Evolutionary conservation across 1,140 invertebrate species (phyloP).

Genomic region (Agrilus planipennis): DNA sequence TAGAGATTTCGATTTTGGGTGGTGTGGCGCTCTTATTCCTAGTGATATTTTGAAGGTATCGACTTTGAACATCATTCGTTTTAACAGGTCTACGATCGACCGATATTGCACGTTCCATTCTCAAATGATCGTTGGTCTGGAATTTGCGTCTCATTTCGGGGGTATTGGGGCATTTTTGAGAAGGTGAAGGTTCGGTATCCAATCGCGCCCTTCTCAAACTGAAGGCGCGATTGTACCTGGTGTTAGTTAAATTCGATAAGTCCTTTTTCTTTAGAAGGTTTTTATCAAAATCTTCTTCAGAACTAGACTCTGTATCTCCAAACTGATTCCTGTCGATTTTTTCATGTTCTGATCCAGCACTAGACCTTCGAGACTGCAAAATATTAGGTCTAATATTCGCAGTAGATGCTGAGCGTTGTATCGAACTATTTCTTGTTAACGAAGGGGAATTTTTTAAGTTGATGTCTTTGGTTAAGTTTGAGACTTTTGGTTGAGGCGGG

Average conservation of each 20-base stretch:
- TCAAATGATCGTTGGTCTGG: constrained; percentile 16
- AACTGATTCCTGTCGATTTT: constrained; percentile 29
- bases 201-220: constrained; percentile 27
- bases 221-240: constrained; percentile 42
- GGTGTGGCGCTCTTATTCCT: constrained; percentile 16
- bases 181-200: constrained; percentile 22
- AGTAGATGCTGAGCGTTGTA: constrained; percentile 29
- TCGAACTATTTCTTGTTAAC: constrained; percentile 20
- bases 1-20: constrained; percentile 12
- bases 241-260: constrained; percentile 35
- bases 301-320: constrained; percentile 32
- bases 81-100: constrained; percentile 28
- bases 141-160: constrained; percentile 37
- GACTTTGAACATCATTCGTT: constrained; percentile 29
- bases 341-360: constrained; percentile 17
- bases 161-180: constrained; percentile 39
- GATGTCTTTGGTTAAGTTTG: constrained; percentile 21
- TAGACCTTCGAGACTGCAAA: constrained; percentile 12
- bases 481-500: constrained; percentile 18
- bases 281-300: constrained; percentile 30
- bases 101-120: constrained; percentile 27
- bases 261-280: constrained; percentile 26
- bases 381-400: constrained; percentile 26
- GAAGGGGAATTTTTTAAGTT: constrained; percentile 23
- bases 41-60: constrained; percentile 27